Base-by-base conservation (phyloP, 2,113 vertebrate species). In the Hippopotamus amphibius region DNA sequence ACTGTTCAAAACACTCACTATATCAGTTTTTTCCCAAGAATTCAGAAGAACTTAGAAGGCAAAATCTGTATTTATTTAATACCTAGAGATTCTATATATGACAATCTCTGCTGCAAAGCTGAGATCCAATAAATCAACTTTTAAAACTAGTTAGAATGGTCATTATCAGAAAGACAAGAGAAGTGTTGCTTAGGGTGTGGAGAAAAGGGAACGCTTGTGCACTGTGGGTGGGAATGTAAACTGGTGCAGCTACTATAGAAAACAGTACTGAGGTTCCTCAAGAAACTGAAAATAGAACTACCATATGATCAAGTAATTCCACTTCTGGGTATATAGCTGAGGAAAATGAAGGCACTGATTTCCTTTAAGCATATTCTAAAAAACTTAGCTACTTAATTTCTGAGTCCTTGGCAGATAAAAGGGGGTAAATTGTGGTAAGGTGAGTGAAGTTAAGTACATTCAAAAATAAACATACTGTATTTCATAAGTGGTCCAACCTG, bases 1-100 rank as follows among this genome's bases (percentile, higher is more conserved):
- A 74, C 26, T 79, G 30, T 59, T 55, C 80, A 95, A 94, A 96
- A 94, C 61, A 87, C 12, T 88, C n/a, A 90, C 63, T 46, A 11
- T 50, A 77, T 69, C 53, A 14, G 69, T 28, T 57, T 37, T 85
- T 43, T 2, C 26, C 19, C 13, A 84, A 48, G 37, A 94, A 83
- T 26, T 65, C 15, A 61, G 43, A 84, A 61, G 43, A 84, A 91
- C 19, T 95, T 82, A 87, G 74, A 81, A 93, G 17, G 16, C 30
- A 83, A 95, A 89, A 53, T 74, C 61, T 43, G n/a, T 74, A 93
- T 53, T 95, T 95, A 30, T 89, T 90, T 96, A 24, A 79, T 37
- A 93, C 66, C 26, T 43, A 94, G 53, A 95, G 43, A 97, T 14
- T 93, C 63, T 66, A 57, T 46, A 59, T 11, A 88, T n/a, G 71